phyloP scores from a whole-genome alignment of 2,113 vertebrate species.

The Pluvialis apricaria region DNA sequence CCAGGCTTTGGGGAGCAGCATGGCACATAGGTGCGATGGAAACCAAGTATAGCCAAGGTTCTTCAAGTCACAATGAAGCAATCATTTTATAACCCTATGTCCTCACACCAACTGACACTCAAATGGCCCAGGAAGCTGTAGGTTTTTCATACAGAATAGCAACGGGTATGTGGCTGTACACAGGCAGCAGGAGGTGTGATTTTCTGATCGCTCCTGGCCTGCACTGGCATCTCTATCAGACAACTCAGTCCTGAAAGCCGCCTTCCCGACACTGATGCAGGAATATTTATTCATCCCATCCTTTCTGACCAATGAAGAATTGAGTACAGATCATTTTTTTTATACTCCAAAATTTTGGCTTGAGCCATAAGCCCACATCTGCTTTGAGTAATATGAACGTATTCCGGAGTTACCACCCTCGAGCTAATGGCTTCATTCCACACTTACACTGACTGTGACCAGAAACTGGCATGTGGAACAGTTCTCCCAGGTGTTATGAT shows the following conservation, averaged over 20 bases:
- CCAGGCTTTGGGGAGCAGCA: background rate
- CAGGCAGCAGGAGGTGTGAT: background rate
- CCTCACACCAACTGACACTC: background rate
- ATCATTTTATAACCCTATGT: accelerated
- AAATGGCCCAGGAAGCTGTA: background rate
- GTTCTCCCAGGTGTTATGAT: background rate
- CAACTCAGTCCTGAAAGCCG: background rate
- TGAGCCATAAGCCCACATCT: background rate
- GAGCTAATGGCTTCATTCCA: background rate
- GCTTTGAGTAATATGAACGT: background rate
- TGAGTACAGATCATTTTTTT: background rate
- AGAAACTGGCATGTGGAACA: background rate
- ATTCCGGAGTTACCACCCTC: background rate
- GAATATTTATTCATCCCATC: background rate
- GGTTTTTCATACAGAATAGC: background rate
- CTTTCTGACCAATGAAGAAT: background rate
- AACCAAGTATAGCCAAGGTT: accelerated
- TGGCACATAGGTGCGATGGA: accelerated
- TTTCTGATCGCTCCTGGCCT: background rate
- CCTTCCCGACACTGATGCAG: background rate
- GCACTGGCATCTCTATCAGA: background rate
- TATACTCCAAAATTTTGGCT: background rate
- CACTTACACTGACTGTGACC: background rate
- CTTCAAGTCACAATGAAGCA: background rate
- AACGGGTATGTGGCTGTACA: background rate